Conservation (phyloP, 1,140 invertebrate genomes). For the Periplaneta americana region DNA sequence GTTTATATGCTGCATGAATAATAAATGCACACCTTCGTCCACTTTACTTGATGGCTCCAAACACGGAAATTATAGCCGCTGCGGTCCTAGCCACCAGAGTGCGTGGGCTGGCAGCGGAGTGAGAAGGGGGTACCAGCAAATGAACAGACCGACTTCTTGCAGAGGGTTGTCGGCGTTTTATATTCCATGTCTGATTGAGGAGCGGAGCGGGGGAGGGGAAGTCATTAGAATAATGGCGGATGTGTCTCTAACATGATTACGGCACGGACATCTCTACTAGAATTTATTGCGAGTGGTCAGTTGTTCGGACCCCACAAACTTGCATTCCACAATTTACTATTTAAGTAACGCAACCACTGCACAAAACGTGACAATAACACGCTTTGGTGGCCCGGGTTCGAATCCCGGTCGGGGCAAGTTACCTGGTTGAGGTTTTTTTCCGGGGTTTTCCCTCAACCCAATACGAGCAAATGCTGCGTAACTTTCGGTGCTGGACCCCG, state of each 20-base stretch:
- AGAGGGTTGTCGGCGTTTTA: not conserved
- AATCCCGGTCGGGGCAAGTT: no score
- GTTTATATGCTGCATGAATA: conserved; percentile 11
- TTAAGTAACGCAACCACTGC: no score
- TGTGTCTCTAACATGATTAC: not conserved
- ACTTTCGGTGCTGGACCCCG: no score
- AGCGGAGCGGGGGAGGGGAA: no score
- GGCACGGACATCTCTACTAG: not conserved
- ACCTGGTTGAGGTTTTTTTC: no score
- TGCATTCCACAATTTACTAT: no score
- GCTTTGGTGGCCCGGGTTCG: no score
- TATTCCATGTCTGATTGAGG: not conserved
- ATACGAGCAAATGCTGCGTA: no score
- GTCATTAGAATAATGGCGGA: not conserved
- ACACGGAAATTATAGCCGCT: not conserved
- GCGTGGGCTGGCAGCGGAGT: not conserved
- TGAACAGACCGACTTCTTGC: not conserved
- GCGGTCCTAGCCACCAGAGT: not conserved
- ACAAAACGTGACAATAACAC: no score
- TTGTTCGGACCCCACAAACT: no score
- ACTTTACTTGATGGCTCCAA: not conserved
- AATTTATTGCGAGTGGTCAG: not conserved
- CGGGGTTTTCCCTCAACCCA: no score
- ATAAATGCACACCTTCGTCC: not conserved
- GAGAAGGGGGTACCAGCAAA: not conserved